Conservation (phyloP, 2,888 invertebrate species). For the Eucriotettix oculatus region DNA sequence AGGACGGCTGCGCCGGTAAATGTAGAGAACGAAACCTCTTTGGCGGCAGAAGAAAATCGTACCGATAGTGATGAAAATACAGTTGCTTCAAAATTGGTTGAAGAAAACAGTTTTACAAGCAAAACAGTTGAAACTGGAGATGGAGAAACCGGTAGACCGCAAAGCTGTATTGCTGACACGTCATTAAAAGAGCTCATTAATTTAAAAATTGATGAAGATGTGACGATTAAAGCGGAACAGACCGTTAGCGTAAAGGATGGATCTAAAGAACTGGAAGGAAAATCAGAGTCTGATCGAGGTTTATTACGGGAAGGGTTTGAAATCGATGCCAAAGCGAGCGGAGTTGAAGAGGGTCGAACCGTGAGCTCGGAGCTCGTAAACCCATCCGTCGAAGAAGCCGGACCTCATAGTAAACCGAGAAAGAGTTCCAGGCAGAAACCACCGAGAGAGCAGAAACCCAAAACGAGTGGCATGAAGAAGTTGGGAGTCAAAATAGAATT, state of each 20-base stretch:
- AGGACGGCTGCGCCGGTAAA: not conserved
- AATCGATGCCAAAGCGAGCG: not conserved
- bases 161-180: not conserved
- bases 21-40: not conserved
- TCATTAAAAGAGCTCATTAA: not conserved
- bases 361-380: not conserved
- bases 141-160: not conserved
- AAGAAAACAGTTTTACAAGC: not conserved
- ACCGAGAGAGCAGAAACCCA: constrained; percentile 4
- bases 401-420: not conserved
- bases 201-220: not conserved
- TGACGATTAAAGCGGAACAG: not conserved
- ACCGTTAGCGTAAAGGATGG: not conserved
- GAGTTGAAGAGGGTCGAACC: not conserved
- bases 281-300: not conserved
- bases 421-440: constrained; percentile 1
- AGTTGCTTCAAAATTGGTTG: not conserved
- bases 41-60: not conserved
- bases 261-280: not conserved
- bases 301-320: not conserved
- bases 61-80: not conserved
- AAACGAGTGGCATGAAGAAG: not conserved
- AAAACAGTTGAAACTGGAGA: not conserved
- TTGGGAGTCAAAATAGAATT: not conserved
- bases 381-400: not conserved